Evolutionary conservation across 1,140 invertebrate species (phyloP), one percentile per base, ranked within the genome.

Genomic region (Eumeta japonica): DNA sequence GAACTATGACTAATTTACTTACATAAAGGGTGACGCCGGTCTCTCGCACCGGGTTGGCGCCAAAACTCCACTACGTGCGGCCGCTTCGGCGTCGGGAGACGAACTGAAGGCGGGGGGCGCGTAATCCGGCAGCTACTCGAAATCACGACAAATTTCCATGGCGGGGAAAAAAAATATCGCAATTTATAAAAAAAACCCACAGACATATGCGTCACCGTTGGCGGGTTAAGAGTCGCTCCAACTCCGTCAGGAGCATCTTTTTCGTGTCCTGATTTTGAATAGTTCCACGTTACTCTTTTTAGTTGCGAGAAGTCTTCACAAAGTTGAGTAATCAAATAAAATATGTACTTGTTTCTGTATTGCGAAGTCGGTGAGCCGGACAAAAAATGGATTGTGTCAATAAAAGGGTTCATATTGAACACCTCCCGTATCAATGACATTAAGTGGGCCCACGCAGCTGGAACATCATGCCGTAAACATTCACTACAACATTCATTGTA

Each of bases 211-310:
- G n/a, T n/a, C n/a, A n/a, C n/a, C n/a, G n/a, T n/a, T n/a, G n/a
- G n/a, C n/a, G n/a, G n/a, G n/a, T n/a, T n/a, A n/a, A n/a, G n/a
- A n/a, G n/a, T n/a, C n/a, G 34, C 44, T 10, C 48, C 48, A 10
- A 50, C 16, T 5, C 48, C 44, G 35, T 50, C 44, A 12, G 48
- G 41, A 1, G 48, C 48, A 4, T 44, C 44, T 20, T 50, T 50
- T 1, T 41, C 48, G 17, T 50, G 44, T 13, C 48, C 44, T 9
- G 38, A 16, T 28, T 44, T 41, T 27, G 5, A 30, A 20, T 42
- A 45, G 33, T 48, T 41, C 43, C 46, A 48, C 10, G 39, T 39
- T 5, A 48, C 16, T 16, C 3, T 16, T n/a, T 37, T 37, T n/a
- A 50, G 4, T n/a, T 34, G 2, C 19, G 31, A 31, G 28, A 38